These are phyloP conservation scores for Entomyzon cyanotis DNA, from an alignment of 2,113 vertebrate species.

Conservation along the genomic window DNA sequence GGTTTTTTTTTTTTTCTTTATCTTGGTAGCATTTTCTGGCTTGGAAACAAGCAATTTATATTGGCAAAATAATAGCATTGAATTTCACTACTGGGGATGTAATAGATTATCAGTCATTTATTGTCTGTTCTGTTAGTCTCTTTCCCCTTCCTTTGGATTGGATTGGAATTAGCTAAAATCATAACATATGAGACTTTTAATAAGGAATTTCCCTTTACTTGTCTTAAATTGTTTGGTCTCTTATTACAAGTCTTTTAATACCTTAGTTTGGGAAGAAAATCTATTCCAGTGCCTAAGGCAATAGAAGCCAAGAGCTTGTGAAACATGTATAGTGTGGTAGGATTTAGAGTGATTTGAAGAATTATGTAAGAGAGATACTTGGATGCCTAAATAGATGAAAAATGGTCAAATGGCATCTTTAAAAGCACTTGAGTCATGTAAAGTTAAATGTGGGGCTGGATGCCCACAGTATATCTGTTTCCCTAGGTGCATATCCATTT, in stretches of 20 bases:
- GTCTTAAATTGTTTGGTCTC: background rate
- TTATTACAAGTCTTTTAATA: background rate
- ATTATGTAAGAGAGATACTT: background rate
- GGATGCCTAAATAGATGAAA: background rate
- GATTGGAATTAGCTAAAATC: background rate
- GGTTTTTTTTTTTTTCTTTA: background rate
- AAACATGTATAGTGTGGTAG: background rate
- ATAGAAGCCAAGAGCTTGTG: background rate
- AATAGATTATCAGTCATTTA: background rate
- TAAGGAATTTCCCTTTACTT: background rate
- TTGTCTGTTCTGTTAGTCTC: background rate
- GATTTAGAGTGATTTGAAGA: background rate
- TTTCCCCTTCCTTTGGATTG: background rate
- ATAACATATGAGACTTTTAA: accelerated
- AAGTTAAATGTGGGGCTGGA: background rate
- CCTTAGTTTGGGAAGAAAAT: background rate
- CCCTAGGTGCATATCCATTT: background rate
- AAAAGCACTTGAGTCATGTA: background rate
- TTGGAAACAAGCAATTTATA: background rate
- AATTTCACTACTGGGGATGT: background rate
- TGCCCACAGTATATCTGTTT: background rate
- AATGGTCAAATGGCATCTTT: background rate
- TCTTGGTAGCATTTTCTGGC: background rate
- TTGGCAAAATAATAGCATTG: background rate
- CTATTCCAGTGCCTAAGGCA: background rate